Evolutionary conservation across 1,140 invertebrate genomes (phyloP).

Genomic region (Agrilus planipennis): DNA sequence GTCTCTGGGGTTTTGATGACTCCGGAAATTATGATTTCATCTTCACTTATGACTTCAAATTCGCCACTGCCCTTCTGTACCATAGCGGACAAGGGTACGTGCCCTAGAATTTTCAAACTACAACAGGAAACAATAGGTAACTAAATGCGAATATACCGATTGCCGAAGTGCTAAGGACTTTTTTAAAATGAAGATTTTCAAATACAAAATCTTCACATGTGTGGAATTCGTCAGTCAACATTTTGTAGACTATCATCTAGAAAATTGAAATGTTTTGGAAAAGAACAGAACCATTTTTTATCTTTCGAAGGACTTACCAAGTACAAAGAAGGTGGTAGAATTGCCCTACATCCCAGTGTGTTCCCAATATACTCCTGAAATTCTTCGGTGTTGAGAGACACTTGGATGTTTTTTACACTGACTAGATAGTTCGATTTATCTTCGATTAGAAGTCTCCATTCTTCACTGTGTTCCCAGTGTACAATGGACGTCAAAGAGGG

Average conservation of each 20-base stretch:
- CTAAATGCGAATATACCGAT: constrained; percentile 41
- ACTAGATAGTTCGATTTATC: constrained; percentile 24
- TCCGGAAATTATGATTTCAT: constrained; percentile 65
- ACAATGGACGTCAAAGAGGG: constrained; percentile 64
- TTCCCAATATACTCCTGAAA: constrained; percentile 28
- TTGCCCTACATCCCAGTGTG: constrained; percentile 24
- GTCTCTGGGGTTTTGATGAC: constrained; percentile 42
- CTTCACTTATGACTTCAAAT: constrained; percentile 76
- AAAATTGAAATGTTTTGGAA: too few species aligned
- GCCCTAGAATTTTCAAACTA: constrained; percentile 13
- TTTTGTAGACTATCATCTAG: too few species aligned
- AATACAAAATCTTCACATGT: constrained; percentile 60
- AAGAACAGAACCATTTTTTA: too few species aligned
- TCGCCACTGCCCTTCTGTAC: constrained; percentile 73
- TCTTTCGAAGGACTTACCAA: constrained; percentile 27
- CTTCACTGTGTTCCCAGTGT: constrained; percentile 83
- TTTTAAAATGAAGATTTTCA: constrained; percentile 72
- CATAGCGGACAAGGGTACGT: constrained; percentile 68
- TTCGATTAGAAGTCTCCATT: constrained; percentile 40
- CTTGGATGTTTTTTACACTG: constrained; percentile 24
- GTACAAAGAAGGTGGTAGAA: constrained; percentile 24
- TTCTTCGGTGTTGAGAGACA: constrained; percentile 36
- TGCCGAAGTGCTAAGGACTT: constrained; percentile 69
- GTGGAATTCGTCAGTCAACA: too few species aligned
- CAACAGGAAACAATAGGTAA: too few species aligned